Conservation (phyloP, 2,797 vertebrate species). For the Melanogrammus aeglefinus region DNA sequence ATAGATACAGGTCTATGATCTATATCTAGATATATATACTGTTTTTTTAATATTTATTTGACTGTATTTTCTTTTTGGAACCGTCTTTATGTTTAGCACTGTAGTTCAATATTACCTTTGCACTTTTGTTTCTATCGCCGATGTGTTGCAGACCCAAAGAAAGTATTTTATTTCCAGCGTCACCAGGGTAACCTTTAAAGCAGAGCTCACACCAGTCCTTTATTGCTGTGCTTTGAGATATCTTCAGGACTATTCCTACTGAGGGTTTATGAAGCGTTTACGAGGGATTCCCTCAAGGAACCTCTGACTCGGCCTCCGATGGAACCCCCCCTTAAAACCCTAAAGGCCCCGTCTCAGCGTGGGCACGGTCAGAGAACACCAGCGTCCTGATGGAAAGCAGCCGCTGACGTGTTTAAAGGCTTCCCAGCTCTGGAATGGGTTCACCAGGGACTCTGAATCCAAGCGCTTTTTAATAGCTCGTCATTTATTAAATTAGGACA, state of each 20-base stretch:
- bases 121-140: neutral
- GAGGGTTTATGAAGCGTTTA: slow-evolving; percentile 32
- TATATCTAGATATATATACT: no score
- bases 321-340: neutral
- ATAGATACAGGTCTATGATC: no score
- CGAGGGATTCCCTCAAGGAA: slow-evolving; percentile 30
- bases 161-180: neutral
- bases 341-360: neutral
- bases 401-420: slow-evolving; percentile 60
- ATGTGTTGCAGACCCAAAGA: neutral
- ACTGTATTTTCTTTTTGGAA: no score
- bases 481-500: slow-evolving; percentile 77
- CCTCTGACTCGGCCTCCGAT: neutral
- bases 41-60: no score
- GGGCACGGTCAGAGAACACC: slow-evolving; percentile 44
- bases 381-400: slow-evolving; percentile 67
- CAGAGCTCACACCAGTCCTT: neutral
- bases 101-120: neutral
- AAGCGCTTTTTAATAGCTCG: slow-evolving; percentile 70
- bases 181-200: neutral
- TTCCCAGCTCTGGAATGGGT: slow-evolving; percentile 59
- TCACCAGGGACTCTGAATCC: slow-evolving; percentile 66
- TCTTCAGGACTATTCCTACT: slow-evolving; percentile 10
- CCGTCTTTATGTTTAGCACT: no score
- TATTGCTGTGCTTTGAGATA: slow-evolving; percentile 5